Evolutionary conservation across 1,140 invertebrate genomes (phyloP).

Genomic region (Brachionus calyciflorus): DNA sequence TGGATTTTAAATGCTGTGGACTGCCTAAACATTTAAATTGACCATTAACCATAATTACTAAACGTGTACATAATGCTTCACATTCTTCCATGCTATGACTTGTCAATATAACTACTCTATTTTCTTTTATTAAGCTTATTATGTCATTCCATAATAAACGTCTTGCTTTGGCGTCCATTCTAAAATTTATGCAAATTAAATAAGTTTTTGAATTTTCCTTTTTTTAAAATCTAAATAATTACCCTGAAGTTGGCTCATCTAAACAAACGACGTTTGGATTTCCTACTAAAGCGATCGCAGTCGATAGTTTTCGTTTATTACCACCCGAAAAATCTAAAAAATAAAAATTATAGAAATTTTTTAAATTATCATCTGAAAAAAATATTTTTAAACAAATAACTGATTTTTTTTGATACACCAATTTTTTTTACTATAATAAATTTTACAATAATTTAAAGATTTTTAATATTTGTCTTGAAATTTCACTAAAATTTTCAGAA

Average conservation of each 20-base stretch:
- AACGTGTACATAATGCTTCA: slow-evolving; percentile 62
- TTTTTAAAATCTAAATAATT: neutral
- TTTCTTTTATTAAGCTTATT: slow-evolving; percentile 43
- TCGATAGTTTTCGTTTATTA: slow-evolving; percentile 63
- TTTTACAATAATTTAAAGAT: too few species aligned
- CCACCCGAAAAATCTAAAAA: slow-evolving; percentile 67
- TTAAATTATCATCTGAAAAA: too few species aligned
- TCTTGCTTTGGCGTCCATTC: slow-evolving; percentile 65
- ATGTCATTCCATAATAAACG: slow-evolving; percentile 63
- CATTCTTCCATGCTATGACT: slow-evolving; percentile 63
- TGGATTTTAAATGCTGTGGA: slow-evolving; percentile 62
- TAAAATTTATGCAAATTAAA: slow-evolving; percentile 63
- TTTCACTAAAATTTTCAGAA: too few species aligned
- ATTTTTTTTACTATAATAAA: too few species aligned
- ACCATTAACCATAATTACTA: slow-evolving; percentile 65
- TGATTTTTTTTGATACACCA: too few species aligned
- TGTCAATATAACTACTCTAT: slow-evolving; percentile 45
- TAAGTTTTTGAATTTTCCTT: slow-evolving; percentile 50
- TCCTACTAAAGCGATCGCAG: slow-evolving; percentile 65
- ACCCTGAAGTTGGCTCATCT: slow-evolving; percentile 55
- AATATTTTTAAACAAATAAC: too few species aligned
- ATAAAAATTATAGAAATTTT: too few species aligned
- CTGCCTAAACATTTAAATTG: slow-evolving; percentile 61
- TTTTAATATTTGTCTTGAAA: too few species aligned
- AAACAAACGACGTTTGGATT: slow-evolving; percentile 75